A percentile compares a stretch with the other conserved stretches of the same genome.
Evolutionary conservation across 1,140 invertebrate species (phyloP).

Genomic region (Chironomus tepperi): DNA sequence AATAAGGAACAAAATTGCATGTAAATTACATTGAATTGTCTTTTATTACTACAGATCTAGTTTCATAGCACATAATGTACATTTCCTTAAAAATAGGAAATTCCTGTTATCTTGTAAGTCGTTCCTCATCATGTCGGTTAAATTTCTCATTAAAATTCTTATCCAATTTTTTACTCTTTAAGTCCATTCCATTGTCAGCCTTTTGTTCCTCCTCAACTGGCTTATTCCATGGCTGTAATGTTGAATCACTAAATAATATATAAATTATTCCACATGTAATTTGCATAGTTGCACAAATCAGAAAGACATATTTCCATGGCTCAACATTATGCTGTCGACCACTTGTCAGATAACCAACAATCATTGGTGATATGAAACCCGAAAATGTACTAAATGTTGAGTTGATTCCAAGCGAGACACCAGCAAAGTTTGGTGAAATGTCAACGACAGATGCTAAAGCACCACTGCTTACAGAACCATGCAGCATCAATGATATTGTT

Average conservation of each 20-base stretch:
- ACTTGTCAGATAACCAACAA: conserved; percentile 51
- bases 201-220: conserved; percentile 25
- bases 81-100: not conserved
- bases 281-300: conserved; percentile 47
- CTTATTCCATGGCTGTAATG: conserved; percentile 54
- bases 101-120: not conserved
- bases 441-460: conserved; percentile 54
- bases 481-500: conserved; percentile 49
- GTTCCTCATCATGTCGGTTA: not conserved
- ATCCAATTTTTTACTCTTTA: too few relatives aligned
- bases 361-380: conserved; percentile 49
- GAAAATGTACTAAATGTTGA: conserved; percentile 44
- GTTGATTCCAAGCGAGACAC: conserved; percentile 49
- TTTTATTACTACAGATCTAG: not conserved
- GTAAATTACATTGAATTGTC: not conserved
- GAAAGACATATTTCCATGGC: conserved; percentile 56
- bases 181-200: not conserved
- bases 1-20: not conserved
- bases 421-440: conserved; percentile 59
- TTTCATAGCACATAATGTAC: not conserved
- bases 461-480: conserved; percentile 57
- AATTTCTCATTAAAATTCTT: not conserved
- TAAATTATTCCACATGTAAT: conserved; percentile 46
- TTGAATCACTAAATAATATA: conserved; percentile 48
- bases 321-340: conserved; percentile 54